phyloP scores from a whole-genome alignment of 1,140 invertebrate genomes.

The Formica selysi region DNA sequence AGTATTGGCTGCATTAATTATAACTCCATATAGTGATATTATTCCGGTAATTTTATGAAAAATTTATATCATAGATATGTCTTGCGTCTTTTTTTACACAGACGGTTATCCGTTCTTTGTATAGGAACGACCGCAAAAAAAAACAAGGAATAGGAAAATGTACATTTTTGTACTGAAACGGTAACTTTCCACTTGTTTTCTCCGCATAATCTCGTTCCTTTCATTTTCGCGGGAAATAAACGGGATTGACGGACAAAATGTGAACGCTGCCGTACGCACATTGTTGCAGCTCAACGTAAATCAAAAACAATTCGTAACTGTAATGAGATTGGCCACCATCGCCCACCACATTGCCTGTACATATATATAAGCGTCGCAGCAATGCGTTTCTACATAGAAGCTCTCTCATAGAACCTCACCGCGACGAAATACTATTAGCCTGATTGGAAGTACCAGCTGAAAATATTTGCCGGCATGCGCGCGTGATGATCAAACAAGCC shows the following conservation, averaged over 20 bases:
- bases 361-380: not conserved
- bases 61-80: not conserved
- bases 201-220: conserved; percentile 35
- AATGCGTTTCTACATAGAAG: conserved; percentile 46
- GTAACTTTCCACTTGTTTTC: conserved; percentile 45
- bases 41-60: not conserved
- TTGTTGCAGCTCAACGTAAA: conserved; percentile 54
- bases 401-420: conserved; percentile 30
- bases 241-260: conserved; percentile 61
- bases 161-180: conserved; percentile 7
- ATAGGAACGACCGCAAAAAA: not conserved
- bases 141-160: not conserved
- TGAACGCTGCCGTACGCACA: conserved; percentile 44
- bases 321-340: conserved; percentile 67
- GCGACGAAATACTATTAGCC: conserved; percentile 64
- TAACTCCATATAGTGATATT: not conserved
- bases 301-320: conserved; percentile 67
- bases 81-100: no score
- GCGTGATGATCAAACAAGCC: conserved; percentile 44
- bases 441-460: conserved; percentile 47
- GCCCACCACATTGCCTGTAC: not conserved
- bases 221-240: conserved; percentile 64
- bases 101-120: no score
- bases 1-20: not conserved
- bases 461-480: conserved; percentile 46